Conservation (phyloP, 2,888 invertebrate species). For the Rhagium mordax region DNA sequence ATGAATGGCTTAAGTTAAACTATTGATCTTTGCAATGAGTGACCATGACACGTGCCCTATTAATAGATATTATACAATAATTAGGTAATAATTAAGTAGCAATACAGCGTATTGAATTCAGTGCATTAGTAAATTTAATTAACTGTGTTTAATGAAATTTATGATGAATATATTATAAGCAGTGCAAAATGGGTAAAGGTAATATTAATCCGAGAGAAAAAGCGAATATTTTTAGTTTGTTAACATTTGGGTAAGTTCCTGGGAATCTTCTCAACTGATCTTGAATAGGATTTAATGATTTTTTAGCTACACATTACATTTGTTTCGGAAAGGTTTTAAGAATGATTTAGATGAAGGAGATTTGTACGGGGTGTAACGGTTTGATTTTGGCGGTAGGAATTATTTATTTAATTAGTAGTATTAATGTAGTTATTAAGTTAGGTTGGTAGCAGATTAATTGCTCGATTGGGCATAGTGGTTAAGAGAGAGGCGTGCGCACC, state of each 20-base stretch:
- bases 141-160: neutral
- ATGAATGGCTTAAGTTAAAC: slow-evolving; percentile 9
- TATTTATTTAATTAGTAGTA: no score
- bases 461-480: no score
- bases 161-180: neutral
- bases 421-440: no score
- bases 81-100: neutral
- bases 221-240: slow-evolving; percentile 76
- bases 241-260: slow-evolving; percentile 78
- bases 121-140: neutral
- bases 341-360: slow-evolving; percentile 76
- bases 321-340: slow-evolving; percentile 77
- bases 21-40: neutral
- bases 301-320: slow-evolving; percentile 77
- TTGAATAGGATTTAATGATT: slow-evolving; percentile 49
- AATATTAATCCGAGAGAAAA: slow-evolving; percentile 77
- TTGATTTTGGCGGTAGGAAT: no score
- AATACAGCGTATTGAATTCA: neutral
- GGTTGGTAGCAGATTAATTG: no score
- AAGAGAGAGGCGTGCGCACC: no score
- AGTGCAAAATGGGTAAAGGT: slow-evolving; percentile 63
- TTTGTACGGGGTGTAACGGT: slow-evolving; percentile 73
- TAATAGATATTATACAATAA: neutral
- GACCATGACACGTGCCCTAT: neutral
- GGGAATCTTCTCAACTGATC: neutral